Percentiles rank a stretch among this genome's conserved stretches.
Evolutionary conservation across 2,888 invertebrate genomes (phyloP).

Genomic region (Smittia aterrima): DNA sequence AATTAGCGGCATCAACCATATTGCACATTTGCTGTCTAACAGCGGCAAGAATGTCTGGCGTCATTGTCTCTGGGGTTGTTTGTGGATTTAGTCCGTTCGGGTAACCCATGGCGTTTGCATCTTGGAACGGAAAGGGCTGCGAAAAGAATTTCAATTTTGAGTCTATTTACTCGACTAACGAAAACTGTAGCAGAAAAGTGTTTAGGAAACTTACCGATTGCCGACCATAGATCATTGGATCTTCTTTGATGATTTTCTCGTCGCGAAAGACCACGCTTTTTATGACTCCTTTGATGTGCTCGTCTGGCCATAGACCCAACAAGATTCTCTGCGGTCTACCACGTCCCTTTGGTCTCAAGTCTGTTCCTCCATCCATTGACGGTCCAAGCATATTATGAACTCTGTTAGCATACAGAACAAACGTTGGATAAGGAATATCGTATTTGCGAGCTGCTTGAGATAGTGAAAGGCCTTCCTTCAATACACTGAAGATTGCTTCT

Average conservation of each 20-base stretch:
- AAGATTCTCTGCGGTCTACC: constrained; percentile 88
- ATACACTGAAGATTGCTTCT: constrained; percentile 87
- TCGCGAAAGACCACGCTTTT: constrained; percentile 90
- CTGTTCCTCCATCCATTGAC: constrained; percentile 86
- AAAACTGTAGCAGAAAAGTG: background rate
- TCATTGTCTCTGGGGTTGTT: constrained; percentile 53
- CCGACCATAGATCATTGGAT: constrained; percentile 62
- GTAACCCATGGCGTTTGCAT: constrained; percentile 53
- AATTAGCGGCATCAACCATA: constrained; percentile 62
- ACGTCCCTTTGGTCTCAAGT: constrained; percentile 86
- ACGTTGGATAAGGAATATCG: constrained; percentile 92
- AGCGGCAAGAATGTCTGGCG: constrained; percentile 73
- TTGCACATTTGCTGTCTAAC: constrained; percentile 85
- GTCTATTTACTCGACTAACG: background rate
- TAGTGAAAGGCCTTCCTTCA: constrained; percentile 83
- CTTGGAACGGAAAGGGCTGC: constrained; percentile 61
- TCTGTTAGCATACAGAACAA: constrained; percentile 87
- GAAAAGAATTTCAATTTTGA: constrained; percentile 25
- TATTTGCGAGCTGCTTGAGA: constrained; percentile 91
- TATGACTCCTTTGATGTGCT: constrained; percentile 89
- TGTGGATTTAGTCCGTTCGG: constrained; percentile 57
- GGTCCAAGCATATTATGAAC: constrained; percentile 94
- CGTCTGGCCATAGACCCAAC: constrained; percentile 90
- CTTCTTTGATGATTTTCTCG: constrained; percentile 77
- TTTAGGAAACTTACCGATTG: constrained; percentile 58